Evolutionary conservation across 2,113 vertebrate species (phyloP), one percentile per base, ranked within the genome.

Genomic region (Bungarus multicinctus): DNA sequence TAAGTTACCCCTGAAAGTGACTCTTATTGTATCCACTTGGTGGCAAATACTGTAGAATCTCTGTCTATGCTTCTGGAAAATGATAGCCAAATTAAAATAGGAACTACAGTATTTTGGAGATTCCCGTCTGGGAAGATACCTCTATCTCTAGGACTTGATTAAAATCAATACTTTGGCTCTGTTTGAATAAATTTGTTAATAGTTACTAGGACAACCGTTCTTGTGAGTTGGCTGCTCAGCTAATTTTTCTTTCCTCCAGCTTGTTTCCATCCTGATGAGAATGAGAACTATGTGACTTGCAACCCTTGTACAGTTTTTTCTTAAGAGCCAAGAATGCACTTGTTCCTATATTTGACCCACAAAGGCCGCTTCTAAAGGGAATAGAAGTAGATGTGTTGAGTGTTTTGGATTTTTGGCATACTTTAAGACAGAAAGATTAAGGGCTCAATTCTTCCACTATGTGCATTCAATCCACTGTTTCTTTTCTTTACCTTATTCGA

Each of bases 61-160:
- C 94, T 85, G 87, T 92, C n/a, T 69, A 30, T 47, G 58, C 27
- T 88, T 88, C 87, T 91, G 92, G 90, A 52, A 94, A 69, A 27
- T 93, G 89, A 47, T 91, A 85, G 85, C 88, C 81, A 89, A 93
- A 93, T 95, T 94, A 95, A 93, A 94, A 94, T 90, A 94, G 34
- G 90, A 91, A 39, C 93, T 85, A 55, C 57, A 58, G 58, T 88
- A 89, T 94, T 92, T 92, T 88, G 85, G n/a, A 91, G 86, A 34
- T 94, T 95, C 25, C 45, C 30, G 22, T 27, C 45, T 55, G 27
- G 22, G 85, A 34, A 20, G 53, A 58, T 10, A 53, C n/a, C 58
- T 12, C 8, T 50, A 50, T 50, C 47, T 50, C 87, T 16, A 57
- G 39, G 45, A 74, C 27, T 50, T 89, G 60, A 20, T 50, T 50